These are phyloP conservation scores for Lucinisca nassula DNA, from an alignment of 2,888 invertebrate genomes.

Conservation along the genomic window DNA sequence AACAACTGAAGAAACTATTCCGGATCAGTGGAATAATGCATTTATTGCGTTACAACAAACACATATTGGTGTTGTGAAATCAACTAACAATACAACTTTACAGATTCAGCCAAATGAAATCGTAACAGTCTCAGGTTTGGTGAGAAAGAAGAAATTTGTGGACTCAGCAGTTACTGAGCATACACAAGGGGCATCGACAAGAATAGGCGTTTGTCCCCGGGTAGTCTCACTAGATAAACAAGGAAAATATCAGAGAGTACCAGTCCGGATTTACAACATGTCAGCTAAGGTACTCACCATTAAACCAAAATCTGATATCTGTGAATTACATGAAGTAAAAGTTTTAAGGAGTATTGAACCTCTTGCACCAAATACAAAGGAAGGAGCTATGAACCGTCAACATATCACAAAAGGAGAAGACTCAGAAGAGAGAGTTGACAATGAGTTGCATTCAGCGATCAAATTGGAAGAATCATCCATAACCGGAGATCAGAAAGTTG, in stretches of 20 bases:
- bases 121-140: background rate
- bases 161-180: background rate
- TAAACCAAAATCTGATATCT: background rate
- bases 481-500: background rate
- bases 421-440: background rate
- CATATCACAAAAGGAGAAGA: background rate
- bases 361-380: background rate
- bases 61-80: background rate
- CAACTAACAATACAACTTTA: background rate
- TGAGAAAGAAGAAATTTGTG: background rate
- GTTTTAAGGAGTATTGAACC: background rate
- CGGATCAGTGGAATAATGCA: background rate
- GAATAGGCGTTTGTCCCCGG: constrained; percentile 5
- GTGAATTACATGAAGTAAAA: background rate
- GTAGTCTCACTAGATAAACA: background rate
- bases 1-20: background rate
- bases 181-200: background rate
- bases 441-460: background rate
- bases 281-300: background rate
- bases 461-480: background rate
- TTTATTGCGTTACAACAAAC: background rate
- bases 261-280: background rate
- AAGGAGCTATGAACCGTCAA: background rate
- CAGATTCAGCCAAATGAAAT: background rate
- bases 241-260: background rate